A percentile compares a stretch with the other conserved stretches of the same genome.
These are phyloP conservation scores for Carassius carassius DNA, from an alignment of 2,113 vertebrate genomes.

Conservation along the genomic window DNA sequence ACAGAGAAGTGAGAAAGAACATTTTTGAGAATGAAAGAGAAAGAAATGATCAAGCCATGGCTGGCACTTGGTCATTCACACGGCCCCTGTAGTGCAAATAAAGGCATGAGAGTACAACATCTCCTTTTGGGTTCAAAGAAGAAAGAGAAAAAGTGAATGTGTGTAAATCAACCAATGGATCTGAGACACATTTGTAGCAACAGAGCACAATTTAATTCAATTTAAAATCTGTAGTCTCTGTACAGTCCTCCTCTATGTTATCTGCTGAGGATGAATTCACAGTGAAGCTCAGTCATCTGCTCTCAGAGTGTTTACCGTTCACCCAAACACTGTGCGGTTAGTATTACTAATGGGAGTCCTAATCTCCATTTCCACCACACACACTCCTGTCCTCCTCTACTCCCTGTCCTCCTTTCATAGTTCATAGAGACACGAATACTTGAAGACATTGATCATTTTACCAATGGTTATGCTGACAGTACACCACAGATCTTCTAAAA, in stretches of 20 bases:
- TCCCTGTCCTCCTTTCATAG: constrained; percentile 2
- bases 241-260: constrained; percentile 44
- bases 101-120: background rate
- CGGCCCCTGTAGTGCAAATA: background rate
- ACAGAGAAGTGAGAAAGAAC: constrained; percentile 32
- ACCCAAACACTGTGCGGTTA: constrained; percentile 75
- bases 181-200: background rate
- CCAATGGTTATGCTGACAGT: background rate
- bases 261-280: constrained; percentile 63
- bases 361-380: constrained; percentile 71
- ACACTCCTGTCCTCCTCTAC: constrained; percentile 23
- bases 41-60: constrained; percentile 3
- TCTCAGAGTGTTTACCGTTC: constrained; percentile 72
- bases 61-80: constrained; percentile 22
- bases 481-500: background rate
- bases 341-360: constrained; percentile 74
- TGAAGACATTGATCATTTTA: background rate
- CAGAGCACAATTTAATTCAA: no score
- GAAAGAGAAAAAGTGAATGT: background rate
- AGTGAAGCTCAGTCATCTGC: constrained; percentile 64
- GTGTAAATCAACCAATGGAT: background rate
- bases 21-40: constrained; percentile 31
- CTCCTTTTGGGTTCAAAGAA: background rate
- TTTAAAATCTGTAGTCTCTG: background rate
- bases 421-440: constrained; percentile 19